phyloP scores from a whole-genome alignment of 2,888 invertebrate genomes.

The Ametastegia equiseti region DNA sequence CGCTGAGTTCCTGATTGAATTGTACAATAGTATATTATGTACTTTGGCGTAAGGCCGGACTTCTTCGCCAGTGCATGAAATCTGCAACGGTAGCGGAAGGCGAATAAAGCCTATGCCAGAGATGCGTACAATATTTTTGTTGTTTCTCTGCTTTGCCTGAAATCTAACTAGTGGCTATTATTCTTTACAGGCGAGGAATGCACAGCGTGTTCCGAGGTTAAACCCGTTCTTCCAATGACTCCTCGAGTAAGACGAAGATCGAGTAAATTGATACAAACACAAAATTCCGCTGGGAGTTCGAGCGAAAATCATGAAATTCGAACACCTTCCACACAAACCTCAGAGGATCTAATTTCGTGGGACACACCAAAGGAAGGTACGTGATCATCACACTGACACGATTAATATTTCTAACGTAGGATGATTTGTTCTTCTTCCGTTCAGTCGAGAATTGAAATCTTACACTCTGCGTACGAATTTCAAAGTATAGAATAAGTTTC shows the following conservation, averaged over 20 bases:
- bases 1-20: too few species aligned
- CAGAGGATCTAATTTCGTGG: not conserved
- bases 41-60: too few species aligned
- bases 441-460: too few species aligned
- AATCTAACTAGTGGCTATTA: not conserved
- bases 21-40: too few species aligned
- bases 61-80: too few species aligned
- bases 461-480: too few species aligned
- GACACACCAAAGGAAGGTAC: constrained; percentile 4
- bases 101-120: too few species aligned
- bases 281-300: not conserved
- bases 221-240: not conserved
- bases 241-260: not conserved
- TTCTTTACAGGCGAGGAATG: constrained; percentile 16
- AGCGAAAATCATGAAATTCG: not conserved
- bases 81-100: too few species aligned
- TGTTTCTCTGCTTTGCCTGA: too few species aligned
- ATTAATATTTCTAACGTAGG: not conserved
- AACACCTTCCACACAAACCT: not conserved
- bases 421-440: not conserved
- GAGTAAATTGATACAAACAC: not conserved
- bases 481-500: not conserved
- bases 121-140: too few species aligned
- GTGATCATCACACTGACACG: not conserved
- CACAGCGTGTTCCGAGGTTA: not conserved